Conservation (phyloP, 2,797 vertebrate species). For the Notoglanidium macrostoma region DNA sequence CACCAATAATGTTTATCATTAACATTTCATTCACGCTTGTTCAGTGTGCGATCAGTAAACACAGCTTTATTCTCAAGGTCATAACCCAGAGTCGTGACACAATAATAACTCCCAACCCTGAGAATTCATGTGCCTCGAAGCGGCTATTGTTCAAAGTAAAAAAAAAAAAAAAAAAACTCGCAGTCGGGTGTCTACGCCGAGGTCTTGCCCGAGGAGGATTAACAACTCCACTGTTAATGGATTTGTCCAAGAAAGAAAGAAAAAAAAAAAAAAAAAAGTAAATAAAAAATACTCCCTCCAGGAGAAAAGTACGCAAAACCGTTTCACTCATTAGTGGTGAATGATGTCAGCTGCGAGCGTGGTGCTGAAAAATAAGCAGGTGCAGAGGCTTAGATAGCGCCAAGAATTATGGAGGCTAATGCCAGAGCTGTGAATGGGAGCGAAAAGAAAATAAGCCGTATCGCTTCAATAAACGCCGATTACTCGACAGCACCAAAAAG, state of each 20-base stretch:
- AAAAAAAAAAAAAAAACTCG: neutral
- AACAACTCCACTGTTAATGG: neutral
- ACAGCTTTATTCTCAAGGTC: neutral
- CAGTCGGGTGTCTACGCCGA: neutral
- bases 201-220: neutral
- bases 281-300: neutral
- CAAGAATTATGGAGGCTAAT: neutral
- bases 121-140: neutral
- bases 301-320: neutral
- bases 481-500: neutral
- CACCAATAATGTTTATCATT: neutral
- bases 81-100: neutral
- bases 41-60: neutral
- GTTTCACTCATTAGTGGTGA: neutral
- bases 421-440: neutral
- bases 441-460: constrained; percentile 9
- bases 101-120: neutral
- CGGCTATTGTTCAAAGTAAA: neutral
- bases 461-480: constrained; percentile 5
- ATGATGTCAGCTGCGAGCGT: constrained; percentile 18
- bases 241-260: neutral
- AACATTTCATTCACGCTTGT: neutral
- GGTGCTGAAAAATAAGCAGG: constrained; percentile 9
- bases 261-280: neutral
- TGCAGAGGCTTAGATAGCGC: neutral